Base-by-base conservation (phyloP, 2,113 vertebrate species). In the Cygnus buccinator region DNA sequence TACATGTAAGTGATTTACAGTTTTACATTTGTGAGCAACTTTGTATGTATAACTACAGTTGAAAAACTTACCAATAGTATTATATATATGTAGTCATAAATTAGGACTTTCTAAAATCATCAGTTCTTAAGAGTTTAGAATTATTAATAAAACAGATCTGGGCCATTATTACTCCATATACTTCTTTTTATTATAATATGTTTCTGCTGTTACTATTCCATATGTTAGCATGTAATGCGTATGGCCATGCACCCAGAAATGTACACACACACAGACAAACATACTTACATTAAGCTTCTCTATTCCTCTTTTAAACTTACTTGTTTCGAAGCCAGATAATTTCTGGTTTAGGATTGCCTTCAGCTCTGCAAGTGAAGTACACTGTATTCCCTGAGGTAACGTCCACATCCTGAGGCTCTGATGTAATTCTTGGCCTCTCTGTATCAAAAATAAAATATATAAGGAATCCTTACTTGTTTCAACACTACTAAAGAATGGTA, bases 321-420 rank as follows among this genome's bases (percentile, higher is more conserved):
- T 99, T 99, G 98, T 99, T 99, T 87, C 99, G 98, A 82, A 99
- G 99, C 99, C 99, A 99, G 97, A 99, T 99, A 96, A 99, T 99
- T 98, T 99, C 99, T 46, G 99, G 99, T 97, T 99, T 99, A 79
- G 99, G 99, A 98, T 99, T 99, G 91, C 99, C 99, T 97, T 99
- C 99, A 4, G 99, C 99, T 96, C 99, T 98, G 95, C 99, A 99
- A 89, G 99, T 99, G 97, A 99, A 99, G 97, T 99, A 99, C 87
- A 99, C 99, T 0, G 99, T 99, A 98, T 99, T 99, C 97, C 99
- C 99, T 50, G 98, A 99, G 76, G 99, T 99, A 75, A 99, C 99
- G 1, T 99, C 99, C 2, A 98, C 99, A 84, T 99, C 99, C 98
- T 99, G 99, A 25, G 99, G 99, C 97, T 99, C 98, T 21, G 99